These are phyloP conservation scores for Poeciliopsis paucimaculata DNA, from an alignment of 2,797 vertebrate species.

Conservation along the genomic window DNA sequence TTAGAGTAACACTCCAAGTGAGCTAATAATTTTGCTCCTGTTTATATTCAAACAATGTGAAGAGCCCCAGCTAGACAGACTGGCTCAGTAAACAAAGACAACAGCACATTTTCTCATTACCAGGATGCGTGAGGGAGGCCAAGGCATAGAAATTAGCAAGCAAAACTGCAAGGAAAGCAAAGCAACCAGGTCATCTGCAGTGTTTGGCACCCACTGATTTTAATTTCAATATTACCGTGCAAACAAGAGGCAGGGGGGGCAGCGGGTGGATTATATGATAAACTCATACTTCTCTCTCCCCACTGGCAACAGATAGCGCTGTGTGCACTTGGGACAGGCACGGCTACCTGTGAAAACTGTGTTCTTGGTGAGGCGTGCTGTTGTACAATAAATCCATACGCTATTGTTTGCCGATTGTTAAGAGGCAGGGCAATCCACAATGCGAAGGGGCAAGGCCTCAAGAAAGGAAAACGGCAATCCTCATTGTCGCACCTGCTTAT, in stretches of 20 bases:
- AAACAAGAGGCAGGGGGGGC: constrained; percentile 55
- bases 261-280: constrained; percentile 60
- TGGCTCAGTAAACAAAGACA: constrained; percentile 79
- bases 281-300: constrained; percentile 53
- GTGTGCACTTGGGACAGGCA: constrained; percentile 29
- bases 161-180: constrained; percentile 82
- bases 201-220: constrained; percentile 75
- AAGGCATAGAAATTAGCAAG: constrained; percentile 74
- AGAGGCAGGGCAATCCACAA: constrained; percentile 30
- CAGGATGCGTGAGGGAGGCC: constrained; percentile 72
- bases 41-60: constrained; percentile 80
- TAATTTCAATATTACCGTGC: constrained; percentile 77
- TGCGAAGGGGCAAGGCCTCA: constrained; percentile 27
- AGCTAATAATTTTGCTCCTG: constrained; percentile 73
- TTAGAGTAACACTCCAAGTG: constrained; percentile 64
- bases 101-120: constrained; percentile 81
- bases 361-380: constrained; percentile 32
- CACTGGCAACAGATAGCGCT: constrained; percentile 47
- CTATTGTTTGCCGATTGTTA: constrained; percentile 54
- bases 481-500: constrained; percentile 60
- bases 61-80: constrained; percentile 72
- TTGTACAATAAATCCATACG: constrained; percentile 56
- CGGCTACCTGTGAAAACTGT: constrained; percentile 55
- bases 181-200: constrained; percentile 74
- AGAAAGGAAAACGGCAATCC: constrained; percentile 45